Conservation (phyloP, 2,797 vertebrate genomes). For the Echiichthys vipera region DNA sequence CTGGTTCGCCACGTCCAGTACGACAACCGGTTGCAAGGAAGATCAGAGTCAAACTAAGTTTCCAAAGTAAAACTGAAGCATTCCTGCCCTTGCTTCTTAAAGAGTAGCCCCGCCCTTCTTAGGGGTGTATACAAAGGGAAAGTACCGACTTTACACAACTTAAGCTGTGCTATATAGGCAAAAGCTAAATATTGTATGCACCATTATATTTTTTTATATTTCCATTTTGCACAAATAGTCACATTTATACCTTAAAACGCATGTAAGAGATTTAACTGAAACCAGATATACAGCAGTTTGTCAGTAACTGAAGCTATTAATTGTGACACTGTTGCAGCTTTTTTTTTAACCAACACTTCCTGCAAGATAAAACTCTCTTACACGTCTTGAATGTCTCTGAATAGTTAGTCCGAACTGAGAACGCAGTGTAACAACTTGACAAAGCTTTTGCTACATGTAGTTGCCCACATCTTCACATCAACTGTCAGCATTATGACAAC, state of each 20-base stretch:
- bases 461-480: conserved; percentile 1
- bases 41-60: background rate
- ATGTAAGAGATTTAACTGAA: conserved; percentile 11
- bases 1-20: conserved; percentile 37
- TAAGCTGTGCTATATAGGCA: background rate
- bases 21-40: conserved; percentile 3
- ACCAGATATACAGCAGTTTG: too few species aligned
- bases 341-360: conserved; percentile 28
- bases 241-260: background rate
- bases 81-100: conserved; percentile 19
- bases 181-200: background rate
- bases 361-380: conserved; percentile 8
- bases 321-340: conserved; percentile 11
- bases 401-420: background rate
- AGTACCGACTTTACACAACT: background rate
- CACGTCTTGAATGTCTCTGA: background rate
- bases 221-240: background rate
- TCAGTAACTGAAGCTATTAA: background rate
- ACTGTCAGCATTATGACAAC: background rate
- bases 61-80: background rate
- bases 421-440: background rate
- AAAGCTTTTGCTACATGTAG: background rate
- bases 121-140: conserved; percentile 18
- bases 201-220: background rate
- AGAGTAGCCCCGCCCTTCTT: conserved; percentile 15